Conservation (phyloP, 2,797 vertebrate genomes). For the Macrochelys suwanniensis region DNA sequence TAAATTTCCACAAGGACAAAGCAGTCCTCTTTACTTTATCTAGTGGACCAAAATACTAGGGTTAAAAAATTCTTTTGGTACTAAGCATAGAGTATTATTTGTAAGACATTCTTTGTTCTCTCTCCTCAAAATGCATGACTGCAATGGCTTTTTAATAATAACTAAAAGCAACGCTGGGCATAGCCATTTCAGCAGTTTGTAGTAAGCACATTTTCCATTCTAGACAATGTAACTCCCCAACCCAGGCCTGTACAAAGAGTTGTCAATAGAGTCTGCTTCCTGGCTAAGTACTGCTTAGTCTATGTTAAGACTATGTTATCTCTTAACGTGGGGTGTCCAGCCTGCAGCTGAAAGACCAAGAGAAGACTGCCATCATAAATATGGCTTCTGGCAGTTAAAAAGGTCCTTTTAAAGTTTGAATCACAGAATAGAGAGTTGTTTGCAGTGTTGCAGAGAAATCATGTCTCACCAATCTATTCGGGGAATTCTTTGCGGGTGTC, state of each 20-base stretch:
- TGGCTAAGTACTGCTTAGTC: not conserved
- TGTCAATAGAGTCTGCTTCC: not conserved
- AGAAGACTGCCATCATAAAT: not conserved
- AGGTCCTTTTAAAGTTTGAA: not conserved
- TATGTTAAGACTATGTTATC: not conserved
- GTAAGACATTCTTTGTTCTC: not conserved
- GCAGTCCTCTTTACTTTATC: not conserved
- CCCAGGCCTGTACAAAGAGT: not conserved
- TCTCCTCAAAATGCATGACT: conserved; percentile 15
- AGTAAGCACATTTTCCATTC: not conserved
- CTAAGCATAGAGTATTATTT: conserved; percentile 22
- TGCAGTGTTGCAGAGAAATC: not conserved
- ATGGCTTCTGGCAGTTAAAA: not conserved
- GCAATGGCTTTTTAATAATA: not conserved
- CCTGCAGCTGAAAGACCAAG: not conserved
- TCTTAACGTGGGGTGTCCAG: accelerated
- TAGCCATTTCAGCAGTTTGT: conserved; percentile 6
- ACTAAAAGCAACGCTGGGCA: not conserved
- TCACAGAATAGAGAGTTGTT: not conserved
- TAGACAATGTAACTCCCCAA: not conserved
- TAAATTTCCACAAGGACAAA: not conserved
- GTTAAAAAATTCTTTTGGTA: not conserved
- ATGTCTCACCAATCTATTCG: not conserved
- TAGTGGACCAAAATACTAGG: not conserved
- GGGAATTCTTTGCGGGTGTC: too few species aligned